Base-by-base conservation (phyloP, 2,888 invertebrate species). In the Eupeodes latifasciatus region DNA sequence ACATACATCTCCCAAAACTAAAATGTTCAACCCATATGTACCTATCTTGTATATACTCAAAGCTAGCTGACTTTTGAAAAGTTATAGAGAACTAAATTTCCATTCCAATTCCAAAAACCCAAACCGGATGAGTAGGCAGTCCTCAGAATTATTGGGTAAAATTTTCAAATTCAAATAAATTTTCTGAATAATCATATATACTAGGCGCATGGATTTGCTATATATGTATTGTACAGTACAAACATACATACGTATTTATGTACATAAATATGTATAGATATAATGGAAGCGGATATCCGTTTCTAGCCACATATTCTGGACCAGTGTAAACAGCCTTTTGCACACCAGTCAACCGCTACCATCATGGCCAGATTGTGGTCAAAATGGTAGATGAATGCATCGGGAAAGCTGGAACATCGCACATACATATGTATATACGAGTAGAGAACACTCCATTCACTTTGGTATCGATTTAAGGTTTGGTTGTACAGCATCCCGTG, bases 141-240 rank as follows among this genome's bases (percentile, higher is more conserved):
- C 49, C 62, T 59, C 47, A 47, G 64, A 80, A 72, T 80, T 82
- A 64, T 82, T 82, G n/a, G 44, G 49, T 61, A 77, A 77, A 85
- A 83, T 87, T 76, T 72, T 16, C 40, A 75, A 83, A 87, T 76
- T 80, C 72, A 79, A 16, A 87, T 83, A 87, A 83, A 87, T 87
- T 76, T 83, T 51, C 19, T 53, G n/a, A 80, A 80, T 87, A 87
- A 76, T 83, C 76, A 49, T 72, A 27, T 47, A 47, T 27, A n/a
- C n/a, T n/a, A 57, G 72, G 51, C 75, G 44, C 75, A 66, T 57
- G 84, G 62, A 80, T 86, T 57, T 47, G 62, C 77, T 59, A 40
- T 9, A 40, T 27, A 27, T 27, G 27, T 27, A 27, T 2, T 6
- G 36, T 36, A 5, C 6, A n/a, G n/a, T n/a, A n/a, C n/a, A n/a